These are phyloP conservation scores for Clarias macrocephalus DNA, from an alignment of 2,113 vertebrate species.

Conservation along the genomic window DNA sequence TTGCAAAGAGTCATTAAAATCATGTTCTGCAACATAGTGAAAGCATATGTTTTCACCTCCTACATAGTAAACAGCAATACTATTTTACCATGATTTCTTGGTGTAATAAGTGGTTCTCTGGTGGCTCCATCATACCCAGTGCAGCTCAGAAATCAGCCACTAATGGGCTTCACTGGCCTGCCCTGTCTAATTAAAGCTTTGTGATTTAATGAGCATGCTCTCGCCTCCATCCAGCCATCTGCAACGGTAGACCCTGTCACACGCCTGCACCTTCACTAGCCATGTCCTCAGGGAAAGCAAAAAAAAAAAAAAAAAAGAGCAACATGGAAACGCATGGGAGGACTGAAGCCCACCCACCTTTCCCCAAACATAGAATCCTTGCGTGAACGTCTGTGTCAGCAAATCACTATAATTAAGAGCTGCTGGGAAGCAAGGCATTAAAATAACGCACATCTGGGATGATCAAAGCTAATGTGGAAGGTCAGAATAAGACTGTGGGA, in stretches of 20 bases:
- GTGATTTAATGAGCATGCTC: constrained; percentile 38
- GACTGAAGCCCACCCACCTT: background rate
- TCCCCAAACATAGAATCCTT: background rate
- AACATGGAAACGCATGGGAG: background rate
- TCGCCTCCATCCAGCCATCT: constrained; percentile 31
- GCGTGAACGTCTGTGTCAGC: constrained; percentile 42
- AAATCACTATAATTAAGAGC: constrained; percentile 52
- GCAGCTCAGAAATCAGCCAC: constrained; percentile 1
- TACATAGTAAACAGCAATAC: background rate
- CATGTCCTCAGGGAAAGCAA: constrained; percentile 20
- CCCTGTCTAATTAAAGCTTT: constrained; percentile 15
- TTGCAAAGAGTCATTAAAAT: background rate
- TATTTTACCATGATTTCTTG: constrained; percentile 14
- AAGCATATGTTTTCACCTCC: background rate
- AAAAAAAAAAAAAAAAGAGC: background rate
- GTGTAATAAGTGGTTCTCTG: constrained; percentile 15
- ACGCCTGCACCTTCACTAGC: constrained; percentile 9
- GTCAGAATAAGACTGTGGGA: background rate
- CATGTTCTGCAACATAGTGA: background rate
- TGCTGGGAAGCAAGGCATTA: constrained; percentile 25
- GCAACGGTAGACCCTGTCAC: constrained; percentile 28
- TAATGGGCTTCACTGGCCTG: constrained; percentile 24
- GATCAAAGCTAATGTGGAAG: constrained; percentile 38
- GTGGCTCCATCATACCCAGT: background rate
- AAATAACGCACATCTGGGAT: constrained; percentile 46